A percentile compares a stretch with the other conserved stretches of the same genome.
Conservation (phyloP, 2,888 invertebrate genomes). For the Eupithecia subumbrata region DNA sequence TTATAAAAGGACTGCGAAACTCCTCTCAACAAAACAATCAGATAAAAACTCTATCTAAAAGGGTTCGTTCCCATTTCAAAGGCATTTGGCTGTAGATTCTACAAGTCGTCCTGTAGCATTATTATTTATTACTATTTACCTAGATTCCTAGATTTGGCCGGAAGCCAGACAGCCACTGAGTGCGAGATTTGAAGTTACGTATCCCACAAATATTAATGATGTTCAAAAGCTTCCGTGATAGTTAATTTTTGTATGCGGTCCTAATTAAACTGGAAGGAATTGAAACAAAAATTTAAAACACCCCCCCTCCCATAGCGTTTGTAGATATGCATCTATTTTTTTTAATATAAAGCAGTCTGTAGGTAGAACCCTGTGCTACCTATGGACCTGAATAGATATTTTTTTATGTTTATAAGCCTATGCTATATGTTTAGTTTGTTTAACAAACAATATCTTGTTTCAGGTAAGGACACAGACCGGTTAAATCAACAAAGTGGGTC, state of each 20-base stretch:
- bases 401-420: too few relatives aligned
- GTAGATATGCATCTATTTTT: too few relatives aligned
- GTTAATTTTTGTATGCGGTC: constrained; percentile 15
- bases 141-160: constrained; percentile 41
- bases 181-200: constrained; percentile 45
- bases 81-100: constrained; percentile 21
- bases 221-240: constrained; percentile 45
- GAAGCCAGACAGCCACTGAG: constrained; percentile 34
- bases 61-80: constrained; percentile 17
- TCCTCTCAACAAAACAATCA: background rate
- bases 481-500: background rate
- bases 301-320: too few relatives aligned
- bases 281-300: too few relatives aligned
- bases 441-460: background rate
- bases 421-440: too few relatives aligned
- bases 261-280: too few relatives aligned
- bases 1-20: background rate
- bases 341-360: too few relatives aligned
- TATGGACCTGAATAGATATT: too few relatives aligned
- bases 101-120: constrained; percentile 27
- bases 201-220: constrained; percentile 51
- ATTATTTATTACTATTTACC: constrained; percentile 37
- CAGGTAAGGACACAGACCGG: background rate
- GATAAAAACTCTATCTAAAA: background rate
- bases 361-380: too few relatives aligned